A percentile compares a stretch with the other conserved stretches of the same genome.
phyloP scores from a whole-genome alignment of 2,113 vertebrate species.

The Vidua macroura region DNA sequence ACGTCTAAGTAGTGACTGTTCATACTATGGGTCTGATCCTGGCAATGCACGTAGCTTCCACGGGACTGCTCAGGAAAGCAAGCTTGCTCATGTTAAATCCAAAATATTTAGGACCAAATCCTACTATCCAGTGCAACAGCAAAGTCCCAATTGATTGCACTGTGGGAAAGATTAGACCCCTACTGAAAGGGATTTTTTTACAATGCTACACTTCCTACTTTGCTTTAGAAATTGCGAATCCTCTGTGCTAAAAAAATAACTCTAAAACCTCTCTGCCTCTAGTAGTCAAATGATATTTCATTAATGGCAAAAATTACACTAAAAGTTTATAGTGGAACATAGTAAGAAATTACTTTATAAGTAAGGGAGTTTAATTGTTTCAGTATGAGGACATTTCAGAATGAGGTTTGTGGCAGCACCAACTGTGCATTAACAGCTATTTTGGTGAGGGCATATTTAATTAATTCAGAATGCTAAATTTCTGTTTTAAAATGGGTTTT shows the following conservation, averaged over 20 bases:
- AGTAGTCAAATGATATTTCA: neutral
- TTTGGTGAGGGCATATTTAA: neutral
- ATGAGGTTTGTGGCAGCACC: constrained; percentile 16
- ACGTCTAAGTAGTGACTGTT: neutral
- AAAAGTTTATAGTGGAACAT: neutral
- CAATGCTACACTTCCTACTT: neutral
- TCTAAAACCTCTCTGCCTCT: neutral
- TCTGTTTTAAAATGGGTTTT: constrained; percentile 6
- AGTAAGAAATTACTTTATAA: neutral
- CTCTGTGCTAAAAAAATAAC: neutral
- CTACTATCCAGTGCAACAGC: neutral
- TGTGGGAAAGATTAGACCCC: neutral
- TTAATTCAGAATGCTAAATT: constrained; percentile 14
- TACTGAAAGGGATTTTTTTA: constrained; percentile 25
- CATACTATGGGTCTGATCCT: neutral
- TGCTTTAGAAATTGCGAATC: neutral
- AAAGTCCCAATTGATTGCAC: neutral
- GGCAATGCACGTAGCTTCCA: neutral
- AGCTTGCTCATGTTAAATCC: neutral
- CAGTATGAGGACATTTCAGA: neutral
- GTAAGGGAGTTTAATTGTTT: neutral
- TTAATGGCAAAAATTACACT: neutral
- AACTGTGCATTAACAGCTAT: neutral
- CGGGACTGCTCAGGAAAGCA: neutral
- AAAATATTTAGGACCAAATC: neutral